Evolutionary conservation across 2,888 invertebrate species (phyloP).

Genomic region (Lycaena phlaeas): DNA sequence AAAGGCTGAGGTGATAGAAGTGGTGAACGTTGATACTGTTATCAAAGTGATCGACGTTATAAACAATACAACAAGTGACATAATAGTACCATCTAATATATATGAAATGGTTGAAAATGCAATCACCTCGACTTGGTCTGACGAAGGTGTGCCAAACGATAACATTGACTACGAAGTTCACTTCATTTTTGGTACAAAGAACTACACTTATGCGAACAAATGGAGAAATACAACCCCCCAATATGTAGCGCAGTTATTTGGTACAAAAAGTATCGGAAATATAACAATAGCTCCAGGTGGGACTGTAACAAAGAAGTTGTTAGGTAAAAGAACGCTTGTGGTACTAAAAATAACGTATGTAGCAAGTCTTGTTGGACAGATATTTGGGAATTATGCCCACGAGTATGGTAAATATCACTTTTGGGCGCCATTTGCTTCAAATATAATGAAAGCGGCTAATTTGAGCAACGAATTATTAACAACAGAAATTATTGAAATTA

Average conservation of each 20-base stretch:
- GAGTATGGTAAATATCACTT: constrained; percentile 49
- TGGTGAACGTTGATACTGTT: constrained; percentile 29
- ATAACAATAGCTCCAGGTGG: constrained; percentile 32
- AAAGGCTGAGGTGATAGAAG: constrained; percentile 30
- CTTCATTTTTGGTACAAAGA: constrained; percentile 29
- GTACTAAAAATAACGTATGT: constrained; percentile 34
- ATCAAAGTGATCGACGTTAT: constrained; percentile 31
- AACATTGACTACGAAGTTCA: constrained; percentile 29
- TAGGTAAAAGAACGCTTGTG: constrained; percentile 33
- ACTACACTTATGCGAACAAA: constrained; percentile 26
- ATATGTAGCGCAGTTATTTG: constrained; percentile 25
- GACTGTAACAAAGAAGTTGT: constrained; percentile 28
- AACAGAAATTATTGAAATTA: constrained; percentile 37
- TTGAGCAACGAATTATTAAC: constrained; percentile 39
- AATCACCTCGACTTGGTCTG: constrained; percentile 33
- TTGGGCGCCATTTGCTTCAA: constrained; percentile 37
- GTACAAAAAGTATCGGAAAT: constrained; percentile 24
- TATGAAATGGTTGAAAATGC: constrained; percentile 30
- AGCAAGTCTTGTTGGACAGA: constrained; percentile 33
- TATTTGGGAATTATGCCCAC: constrained; percentile 38
- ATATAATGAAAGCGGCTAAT: constrained; percentile 41
- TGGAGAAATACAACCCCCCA: constrained; percentile 35
- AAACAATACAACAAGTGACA: constrained; percentile 33
- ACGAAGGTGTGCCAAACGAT: constrained; percentile 32
- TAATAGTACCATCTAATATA: constrained; percentile 26